A percentile compares a stretch with the other conserved stretches of the same genome.
phyloP scores from a whole-genome alignment of 2,113 vertebrate species.

The Hiodon alosoides region DNA sequence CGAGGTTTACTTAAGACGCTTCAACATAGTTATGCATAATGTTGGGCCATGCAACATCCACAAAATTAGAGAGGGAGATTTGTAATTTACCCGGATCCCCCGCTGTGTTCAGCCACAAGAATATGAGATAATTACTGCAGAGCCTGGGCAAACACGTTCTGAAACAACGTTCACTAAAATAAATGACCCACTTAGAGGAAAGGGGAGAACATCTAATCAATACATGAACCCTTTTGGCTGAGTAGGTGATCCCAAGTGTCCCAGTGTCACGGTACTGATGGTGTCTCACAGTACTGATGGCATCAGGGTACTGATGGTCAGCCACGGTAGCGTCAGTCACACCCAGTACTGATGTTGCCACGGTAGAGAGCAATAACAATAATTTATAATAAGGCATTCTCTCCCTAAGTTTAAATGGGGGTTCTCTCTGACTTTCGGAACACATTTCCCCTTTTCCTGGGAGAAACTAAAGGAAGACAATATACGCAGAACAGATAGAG shows the following conservation, averaged over 20 bases:
- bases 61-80: slow-evolving; percentile 57
- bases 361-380: too few species aligned
- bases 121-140: slow-evolving; percentile 61
- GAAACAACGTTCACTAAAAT: slow-evolving; percentile 53
- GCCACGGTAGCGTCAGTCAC: not conserved
- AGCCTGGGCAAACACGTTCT: slow-evolving; percentile 62
- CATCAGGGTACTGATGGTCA: not conserved
- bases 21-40: slow-evolving; percentile 62
- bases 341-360: too few species aligned
- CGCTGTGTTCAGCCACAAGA: slow-evolving; percentile 56
- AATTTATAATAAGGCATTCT: too few species aligned
- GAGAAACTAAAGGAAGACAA: slow-evolving; percentile 1
- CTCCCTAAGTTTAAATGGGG: too few species aligned
- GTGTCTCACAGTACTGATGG: not conserved
- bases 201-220: slow-evolving; percentile 47
- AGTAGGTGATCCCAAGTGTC: not conserved
- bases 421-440: too few species aligned
- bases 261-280: not conserved
- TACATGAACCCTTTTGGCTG: slow-evolving; percentile 21
- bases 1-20: slow-evolving; percentile 63
- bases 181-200: slow-evolving; percentile 66
- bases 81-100: slow-evolving; percentile 64
- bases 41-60: slow-evolving; percentile 61
- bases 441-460: not conserved
- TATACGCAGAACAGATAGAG: not conserved